Conservation (phyloP, 2,113 vertebrate genomes). For the Podiceps cristatus region DNA sequence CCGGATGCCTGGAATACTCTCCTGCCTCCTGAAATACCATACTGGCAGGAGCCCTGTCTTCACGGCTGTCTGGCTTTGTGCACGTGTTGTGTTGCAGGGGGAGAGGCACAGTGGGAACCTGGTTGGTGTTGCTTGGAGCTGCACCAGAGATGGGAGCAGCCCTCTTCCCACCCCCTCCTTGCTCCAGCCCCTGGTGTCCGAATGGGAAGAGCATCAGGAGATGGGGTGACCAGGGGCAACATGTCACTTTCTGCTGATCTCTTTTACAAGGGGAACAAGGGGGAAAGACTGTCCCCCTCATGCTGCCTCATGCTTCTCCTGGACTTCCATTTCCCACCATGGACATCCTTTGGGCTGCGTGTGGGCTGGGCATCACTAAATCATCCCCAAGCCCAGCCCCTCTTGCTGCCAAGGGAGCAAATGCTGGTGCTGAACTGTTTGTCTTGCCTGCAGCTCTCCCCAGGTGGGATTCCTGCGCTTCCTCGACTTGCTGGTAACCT, state of each 20-base stretch:
- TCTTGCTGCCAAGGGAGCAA: not conserved
- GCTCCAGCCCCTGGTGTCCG: not conserved
- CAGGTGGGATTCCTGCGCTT: slow-evolving; percentile 95
- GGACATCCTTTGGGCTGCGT: not conserved
- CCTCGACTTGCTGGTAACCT: slow-evolving; percentile 88
- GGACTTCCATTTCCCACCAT: not conserved
- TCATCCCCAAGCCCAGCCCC: not conserved
- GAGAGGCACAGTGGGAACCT: not conserved
- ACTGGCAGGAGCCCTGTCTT: not conserved
- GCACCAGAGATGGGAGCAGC: not conserved
- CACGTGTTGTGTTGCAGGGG: fast-evolving
- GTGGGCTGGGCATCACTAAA: not conserved
- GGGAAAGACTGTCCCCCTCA: not conserved
- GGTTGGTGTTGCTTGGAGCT: not conserved
- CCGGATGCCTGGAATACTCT: not conserved
- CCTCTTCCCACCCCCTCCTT: not conserved
- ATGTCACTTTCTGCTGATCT: not conserved
- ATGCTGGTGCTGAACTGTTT: not conserved
- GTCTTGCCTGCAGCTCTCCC: slow-evolving; percentile 81
- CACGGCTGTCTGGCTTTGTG: not conserved
- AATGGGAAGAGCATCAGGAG: not conserved
- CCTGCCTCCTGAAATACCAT: not conserved
- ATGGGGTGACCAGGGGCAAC: fast-evolving
- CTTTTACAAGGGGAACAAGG: not conserved
- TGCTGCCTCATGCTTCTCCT: fast-evolving